phyloP scores from a whole-genome alignment of 2,888 invertebrate genomes.

The Euphydryas editha region DNA sequence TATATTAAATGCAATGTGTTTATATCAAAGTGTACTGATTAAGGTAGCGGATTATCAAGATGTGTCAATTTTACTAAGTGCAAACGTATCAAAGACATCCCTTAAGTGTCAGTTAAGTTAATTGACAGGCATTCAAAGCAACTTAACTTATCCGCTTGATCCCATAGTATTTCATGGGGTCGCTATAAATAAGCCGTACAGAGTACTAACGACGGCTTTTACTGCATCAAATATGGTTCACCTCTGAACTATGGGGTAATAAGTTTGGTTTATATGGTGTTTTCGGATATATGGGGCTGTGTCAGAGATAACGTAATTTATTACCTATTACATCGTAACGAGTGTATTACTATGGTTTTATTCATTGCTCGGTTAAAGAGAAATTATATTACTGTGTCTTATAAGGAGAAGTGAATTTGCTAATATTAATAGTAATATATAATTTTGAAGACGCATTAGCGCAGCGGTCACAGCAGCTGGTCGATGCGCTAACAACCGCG shows the following conservation, averaged over 20 bases:
- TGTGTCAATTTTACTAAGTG: not conserved
- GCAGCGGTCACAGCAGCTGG: no score
- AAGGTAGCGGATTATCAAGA: not conserved
- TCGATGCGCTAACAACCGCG: no score
- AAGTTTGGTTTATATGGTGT: slow-evolving; percentile 22
- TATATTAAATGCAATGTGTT: no score
- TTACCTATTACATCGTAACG: no score
- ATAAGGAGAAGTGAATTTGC: no score
- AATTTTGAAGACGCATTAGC: no score
- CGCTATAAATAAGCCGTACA: slow-evolving; percentile 30
- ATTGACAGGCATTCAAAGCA: slow-evolving; percentile 29
- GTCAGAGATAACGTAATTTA: not conserved
- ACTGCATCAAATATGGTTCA: slow-evolving; percentile 48
- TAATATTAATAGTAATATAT: not conserved
- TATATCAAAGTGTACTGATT: not conserved
- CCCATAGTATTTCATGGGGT: slow-evolving; percentile 26
- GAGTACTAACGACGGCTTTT: slow-evolving; percentile 46
- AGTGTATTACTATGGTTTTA: no score
- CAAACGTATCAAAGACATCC: not conserved
- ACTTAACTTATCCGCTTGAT: slow-evolving; percentile 21
- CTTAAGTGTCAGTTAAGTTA: not conserved
- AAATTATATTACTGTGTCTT: no score
- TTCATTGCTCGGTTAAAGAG: no score
- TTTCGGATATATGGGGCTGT: slow-evolving; percentile 16
- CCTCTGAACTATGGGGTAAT: slow-evolving; percentile 31